These are phyloP conservation scores for Choreutis nemorana DNA, from an alignment of 2,888 invertebrate species.

Conservation along the genomic window DNA sequence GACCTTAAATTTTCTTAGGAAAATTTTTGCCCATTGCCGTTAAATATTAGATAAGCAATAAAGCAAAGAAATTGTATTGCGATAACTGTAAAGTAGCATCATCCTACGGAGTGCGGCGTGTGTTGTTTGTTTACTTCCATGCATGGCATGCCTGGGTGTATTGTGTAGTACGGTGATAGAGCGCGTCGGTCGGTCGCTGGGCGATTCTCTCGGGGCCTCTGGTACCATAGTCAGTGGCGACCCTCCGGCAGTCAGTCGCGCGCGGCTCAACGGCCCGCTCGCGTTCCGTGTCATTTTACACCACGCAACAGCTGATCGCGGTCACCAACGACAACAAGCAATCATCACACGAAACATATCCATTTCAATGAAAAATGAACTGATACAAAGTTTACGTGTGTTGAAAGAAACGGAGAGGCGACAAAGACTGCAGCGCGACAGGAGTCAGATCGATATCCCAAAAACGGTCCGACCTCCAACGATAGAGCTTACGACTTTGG, in stretches of 20 bases:
- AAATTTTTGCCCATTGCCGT: no score
- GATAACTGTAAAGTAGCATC: conserved; percentile 1
- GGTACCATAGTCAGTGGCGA: conserved; percentile 10
- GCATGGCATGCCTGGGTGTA: conserved; percentile 50
- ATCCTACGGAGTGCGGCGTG: conserved; percentile 2
- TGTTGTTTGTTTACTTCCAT: conserved; percentile 55
- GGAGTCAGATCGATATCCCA: conserved; percentile 42
- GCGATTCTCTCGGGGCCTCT: conserved; percentile 18
- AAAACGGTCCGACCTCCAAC: conserved; percentile 32
- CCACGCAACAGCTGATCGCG: conserved; percentile 45
- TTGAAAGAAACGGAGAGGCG: conserved; percentile 14
- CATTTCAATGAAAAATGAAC: conserved; percentile 11
- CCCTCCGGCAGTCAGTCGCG: conserved; percentile 40
- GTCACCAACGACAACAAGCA: conserved; percentile 30
- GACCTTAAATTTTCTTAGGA: no score
- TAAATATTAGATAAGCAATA: no score
- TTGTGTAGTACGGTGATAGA: no score
- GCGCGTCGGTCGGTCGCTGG: conserved; percentile 38
- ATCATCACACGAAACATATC: conserved; percentile 18
- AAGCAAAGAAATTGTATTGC: no score
- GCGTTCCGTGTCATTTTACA: conserved; percentile 22
- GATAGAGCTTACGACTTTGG: conserved; percentile 31
- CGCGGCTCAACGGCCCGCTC: conserved; percentile 41
- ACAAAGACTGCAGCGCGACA: conserved; percentile 20
- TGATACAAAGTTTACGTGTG: conserved; percentile 9